Base-by-base conservation (phyloP, 2,888 invertebrate genomes). In the Tetramorium bicarinatum region DNA sequence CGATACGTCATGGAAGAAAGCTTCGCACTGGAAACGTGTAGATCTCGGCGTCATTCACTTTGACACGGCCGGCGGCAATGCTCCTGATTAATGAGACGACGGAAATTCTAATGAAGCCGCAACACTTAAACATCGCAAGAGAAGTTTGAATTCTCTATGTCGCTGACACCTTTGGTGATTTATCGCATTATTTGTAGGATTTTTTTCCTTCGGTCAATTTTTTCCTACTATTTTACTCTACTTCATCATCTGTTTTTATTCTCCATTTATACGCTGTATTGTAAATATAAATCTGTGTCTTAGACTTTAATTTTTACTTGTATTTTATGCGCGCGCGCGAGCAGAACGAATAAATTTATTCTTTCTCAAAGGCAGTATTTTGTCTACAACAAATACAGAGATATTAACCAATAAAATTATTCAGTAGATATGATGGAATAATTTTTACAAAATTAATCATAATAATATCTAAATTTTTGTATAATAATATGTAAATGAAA, bases 21-120 rank as follows among this genome's bases (percentile, higher is more conserved):
- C 44, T 21, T 21, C 6, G 3, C 29, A 29, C 56, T 59, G 54
- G 41, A 54, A 59, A 56, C 49, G 38, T 47, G 56, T 41, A 71
- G 56, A 76, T 71, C 49, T 76, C 41, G 25, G 29, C 34, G 77
- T 83, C 66, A 72, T 72, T 83, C 47, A 72, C 72, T 83, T 83
- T 83, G 72, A 83, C 59, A 21, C 62, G 64, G 38, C 38, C 52
- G 21, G 8, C 66, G 25, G 66, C 56, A 74, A 76, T 76, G 59
- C 38, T 47, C 38, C 72, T 83, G 83, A 83, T 83, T 83, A 83
- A 83, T 83, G 79, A 80, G 80, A 83, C 72, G 83, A 66, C 79
- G 80, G 72, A 80, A 79, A 80, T 82, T 76, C 66, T 76, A 82
- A 82, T 49, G 67, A 82, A 75, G 49, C 47, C 44, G 76, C 66